A percentile compares a stretch with the other conserved stretches of the same genome.
Evolutionary conservation across 2,113 vertebrate species (phyloP).

Genomic region (Heterochromis multidens): DNA sequence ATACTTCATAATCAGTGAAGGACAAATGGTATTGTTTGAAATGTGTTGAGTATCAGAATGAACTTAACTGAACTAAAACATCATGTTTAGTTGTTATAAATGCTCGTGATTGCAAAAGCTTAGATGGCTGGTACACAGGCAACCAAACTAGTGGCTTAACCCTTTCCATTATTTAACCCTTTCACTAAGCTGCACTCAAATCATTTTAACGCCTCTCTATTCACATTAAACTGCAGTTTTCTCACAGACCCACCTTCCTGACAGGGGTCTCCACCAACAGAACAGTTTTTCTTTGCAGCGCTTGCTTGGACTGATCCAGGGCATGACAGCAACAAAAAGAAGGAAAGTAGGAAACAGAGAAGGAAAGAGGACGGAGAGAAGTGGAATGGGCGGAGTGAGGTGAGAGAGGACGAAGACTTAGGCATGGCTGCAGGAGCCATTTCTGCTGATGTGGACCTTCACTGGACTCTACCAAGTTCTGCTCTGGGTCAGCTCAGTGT

Average conservation of each 20-base stretch:
- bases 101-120: background rate
- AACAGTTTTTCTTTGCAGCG: constrained; percentile 56
- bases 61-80: no score
- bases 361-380: constrained; percentile 1
- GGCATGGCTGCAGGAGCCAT: constrained; percentile 48
- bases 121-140: background rate
- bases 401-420: background rate
- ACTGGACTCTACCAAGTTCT: constrained; percentile 9
- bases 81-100: background rate
- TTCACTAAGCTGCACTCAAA: background rate
- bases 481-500: background rate
- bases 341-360: constrained; percentile 28
- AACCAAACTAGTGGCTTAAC: background rate
- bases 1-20: background rate
- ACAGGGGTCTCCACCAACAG: constrained; percentile 67
- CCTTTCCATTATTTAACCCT: background rate
- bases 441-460: constrained; percentile 3
- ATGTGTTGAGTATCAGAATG: background rate
- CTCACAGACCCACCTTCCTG: constrained; percentile 62
- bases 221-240: background rate
- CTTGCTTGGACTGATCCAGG: constrained; percentile 30
- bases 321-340: constrained; percentile 54
- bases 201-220: background rate
- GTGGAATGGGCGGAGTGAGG: background rate
- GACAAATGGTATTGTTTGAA: background rate